Evolutionary conservation across 64 coral and sea anemone species (phyloP).

Genomic region (Astreopora myriophthalma): DNA sequence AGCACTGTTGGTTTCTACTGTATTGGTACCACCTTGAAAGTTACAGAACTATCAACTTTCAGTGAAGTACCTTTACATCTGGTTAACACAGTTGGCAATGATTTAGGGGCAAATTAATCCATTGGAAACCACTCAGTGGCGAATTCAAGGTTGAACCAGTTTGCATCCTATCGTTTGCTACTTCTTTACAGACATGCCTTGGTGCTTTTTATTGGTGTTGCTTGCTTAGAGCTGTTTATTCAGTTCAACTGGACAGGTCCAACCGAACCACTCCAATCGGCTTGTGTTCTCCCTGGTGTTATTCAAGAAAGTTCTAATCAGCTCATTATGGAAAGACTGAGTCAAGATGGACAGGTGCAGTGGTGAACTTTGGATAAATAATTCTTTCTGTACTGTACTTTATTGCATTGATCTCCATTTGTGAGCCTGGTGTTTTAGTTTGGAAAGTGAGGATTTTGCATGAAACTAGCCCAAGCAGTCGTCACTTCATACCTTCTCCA

Average conservation of each 20-base stretch:
- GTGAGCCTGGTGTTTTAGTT: no score
- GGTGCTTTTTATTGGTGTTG: slow-evolving; percentile 68
- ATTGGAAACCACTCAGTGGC: background rate
- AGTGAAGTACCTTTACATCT: no score
- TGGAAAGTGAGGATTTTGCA: no score
- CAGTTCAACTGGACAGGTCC: slow-evolving; percentile 97
- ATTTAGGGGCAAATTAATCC: no score
- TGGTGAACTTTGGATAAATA: background rate
- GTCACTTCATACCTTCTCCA: no score
- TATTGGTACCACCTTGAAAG: no score
- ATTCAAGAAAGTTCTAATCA: background rate
- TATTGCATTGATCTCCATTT: no score
- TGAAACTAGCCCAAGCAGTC: no score
- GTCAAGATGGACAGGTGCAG: slow-evolving; percentile 71
- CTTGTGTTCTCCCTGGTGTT: background rate
- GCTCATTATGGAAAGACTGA: slow-evolving; percentile 28
- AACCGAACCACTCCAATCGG: background rate
- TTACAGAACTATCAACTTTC: no score
- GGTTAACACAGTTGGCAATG: no score
- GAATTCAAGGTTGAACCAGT: background rate
- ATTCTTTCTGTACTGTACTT: no score
- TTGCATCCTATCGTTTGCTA: background rate
- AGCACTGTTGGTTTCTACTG: no score
- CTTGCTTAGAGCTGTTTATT: slow-evolving; percentile 85
- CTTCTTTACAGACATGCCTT: slow-evolving; percentile 66